Percentiles rank a stretch among this genome's conserved stretches.
Evolutionary conservation across 2,888 invertebrate genomes (phyloP).

Genomic region (Tetragonula carbonaria): DNA sequence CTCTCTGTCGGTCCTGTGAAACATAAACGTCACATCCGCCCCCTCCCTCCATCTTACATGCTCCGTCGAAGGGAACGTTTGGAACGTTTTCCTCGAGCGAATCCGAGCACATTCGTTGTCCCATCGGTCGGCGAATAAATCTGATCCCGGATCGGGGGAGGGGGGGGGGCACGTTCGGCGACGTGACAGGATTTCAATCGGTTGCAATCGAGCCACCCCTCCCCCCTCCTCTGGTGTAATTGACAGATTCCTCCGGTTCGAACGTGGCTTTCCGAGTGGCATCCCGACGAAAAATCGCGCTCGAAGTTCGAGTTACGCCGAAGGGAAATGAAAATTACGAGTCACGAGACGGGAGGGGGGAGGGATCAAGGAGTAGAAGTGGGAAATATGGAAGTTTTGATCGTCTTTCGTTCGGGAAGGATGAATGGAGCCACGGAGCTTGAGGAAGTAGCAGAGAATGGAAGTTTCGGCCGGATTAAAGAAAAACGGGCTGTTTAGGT

Average conservation of each 20-base stretch:
- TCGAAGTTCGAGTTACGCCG: background rate
- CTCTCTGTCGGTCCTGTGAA: background rate
- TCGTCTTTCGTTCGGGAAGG: background rate
- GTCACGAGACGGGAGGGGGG: background rate
- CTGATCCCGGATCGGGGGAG: constrained; percentile 6
- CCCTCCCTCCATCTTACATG: background rate
- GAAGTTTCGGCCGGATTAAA: background rate
- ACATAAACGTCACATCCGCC: background rate
- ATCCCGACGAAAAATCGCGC: too few species aligned
- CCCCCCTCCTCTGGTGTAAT: constrained; percentile 3
- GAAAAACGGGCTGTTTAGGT: background rate
- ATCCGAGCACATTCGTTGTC: background rate
- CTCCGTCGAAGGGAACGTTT: background rate
- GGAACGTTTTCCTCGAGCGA: background rate
- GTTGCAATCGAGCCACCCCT: background rate
- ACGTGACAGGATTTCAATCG: constrained; percentile 25
- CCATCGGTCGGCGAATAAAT: constrained; percentile 28
- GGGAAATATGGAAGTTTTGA: background rate
- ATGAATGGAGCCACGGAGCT: background rate
- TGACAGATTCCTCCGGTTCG: constrained; percentile 9
- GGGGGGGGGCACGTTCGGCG: background rate
- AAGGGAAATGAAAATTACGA: background rate
- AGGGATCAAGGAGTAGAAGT: background rate
- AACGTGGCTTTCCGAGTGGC: too few species aligned
- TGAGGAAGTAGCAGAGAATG: background rate